These are phyloP conservation scores for Drosophila dunni DNA, from an alignment of 1,140 invertebrate species.

Conservation along the genomic window DNA sequence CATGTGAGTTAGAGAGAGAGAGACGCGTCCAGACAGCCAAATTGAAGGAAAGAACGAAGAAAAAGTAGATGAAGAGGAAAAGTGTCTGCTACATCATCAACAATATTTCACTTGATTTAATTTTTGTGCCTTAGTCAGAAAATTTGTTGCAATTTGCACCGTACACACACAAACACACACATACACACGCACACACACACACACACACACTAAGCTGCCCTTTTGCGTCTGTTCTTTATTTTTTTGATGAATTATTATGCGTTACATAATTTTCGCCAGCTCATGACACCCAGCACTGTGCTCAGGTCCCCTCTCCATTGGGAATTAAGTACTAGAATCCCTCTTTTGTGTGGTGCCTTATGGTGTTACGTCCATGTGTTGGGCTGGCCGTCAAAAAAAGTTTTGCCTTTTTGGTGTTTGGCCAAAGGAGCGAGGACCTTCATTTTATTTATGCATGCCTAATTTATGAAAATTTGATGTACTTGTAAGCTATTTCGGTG, in stretches of 20 bases:
- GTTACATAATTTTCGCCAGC: conserved; percentile 79
- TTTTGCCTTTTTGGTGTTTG: conserved; percentile 32
- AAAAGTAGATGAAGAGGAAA: not conserved
- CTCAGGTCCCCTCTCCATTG: not conserved
- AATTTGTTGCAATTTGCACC: conserved; percentile 79
- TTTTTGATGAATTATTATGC: conserved; percentile 78
- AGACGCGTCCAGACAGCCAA: conserved; percentile 1
- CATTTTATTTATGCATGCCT: conserved; percentile 80
- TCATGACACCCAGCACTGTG: conserved; percentile 63
- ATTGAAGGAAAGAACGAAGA: not conserved
- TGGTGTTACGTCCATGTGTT: conserved; percentile 34
- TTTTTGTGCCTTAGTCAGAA: conserved; percentile 44
- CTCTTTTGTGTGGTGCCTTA: conserved; percentile 15
- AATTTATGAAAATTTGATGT: conserved; percentile 84
- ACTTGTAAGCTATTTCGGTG: conserved; percentile 81
- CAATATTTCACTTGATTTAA: conserved; percentile 73
- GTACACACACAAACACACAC: conserved; percentile 6
- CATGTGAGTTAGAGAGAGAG: not conserved
- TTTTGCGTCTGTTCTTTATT: conserved; percentile 3
- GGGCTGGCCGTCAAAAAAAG: conserved; percentile 60
- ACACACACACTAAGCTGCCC: not conserved
- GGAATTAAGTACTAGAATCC: conserved; percentile 25
- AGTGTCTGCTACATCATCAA: conserved; percentile 65
- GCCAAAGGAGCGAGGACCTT: conserved; percentile 10
- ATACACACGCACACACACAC: too few species aligned